These are phyloP conservation scores for Scyliorhinus canicula DNA, from an alignment of 2,797 vertebrate genomes.

Conservation along the genomic window DNA sequence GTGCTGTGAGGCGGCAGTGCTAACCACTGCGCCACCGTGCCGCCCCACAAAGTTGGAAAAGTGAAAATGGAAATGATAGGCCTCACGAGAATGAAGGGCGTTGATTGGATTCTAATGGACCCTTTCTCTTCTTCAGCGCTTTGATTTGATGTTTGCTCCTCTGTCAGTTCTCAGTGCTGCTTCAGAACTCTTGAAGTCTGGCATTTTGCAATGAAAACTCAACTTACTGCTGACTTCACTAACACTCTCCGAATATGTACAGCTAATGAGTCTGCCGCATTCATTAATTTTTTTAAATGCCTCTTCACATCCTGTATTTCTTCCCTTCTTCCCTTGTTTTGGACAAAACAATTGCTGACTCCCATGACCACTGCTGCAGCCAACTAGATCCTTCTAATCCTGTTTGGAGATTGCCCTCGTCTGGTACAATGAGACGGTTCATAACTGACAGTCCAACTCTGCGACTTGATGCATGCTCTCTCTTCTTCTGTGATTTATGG, in stretches of 20 bases:
- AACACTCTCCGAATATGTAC: neutral
- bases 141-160: slow-evolving; percentile 9
- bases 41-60: too few relatives aligned
- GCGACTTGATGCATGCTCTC: neutral
- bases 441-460: neutral
- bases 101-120: too few relatives aligned
- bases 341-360: neutral
- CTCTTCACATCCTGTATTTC: neutral
- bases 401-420: neutral
- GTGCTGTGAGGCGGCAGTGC: too few relatives aligned
- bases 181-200: slow-evolving; percentile 8
- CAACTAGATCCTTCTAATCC: neutral
- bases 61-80: too few relatives aligned
- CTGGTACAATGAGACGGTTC: neutral
- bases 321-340: too few relatives aligned
- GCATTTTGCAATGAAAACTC: slow-evolving; percentile 6
- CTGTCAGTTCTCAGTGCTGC: neutral
- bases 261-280: neutral
- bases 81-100: too few relatives aligned
- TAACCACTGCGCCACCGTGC: too few relatives aligned
- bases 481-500: neutral
- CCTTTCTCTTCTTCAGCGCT: neutral
- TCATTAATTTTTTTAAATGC: neutral
- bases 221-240: neutral
- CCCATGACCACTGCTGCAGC: neutral